Base-by-base conservation (phyloP, 1,140 invertebrate genomes). In the Drosophila athabasca region DNA sequence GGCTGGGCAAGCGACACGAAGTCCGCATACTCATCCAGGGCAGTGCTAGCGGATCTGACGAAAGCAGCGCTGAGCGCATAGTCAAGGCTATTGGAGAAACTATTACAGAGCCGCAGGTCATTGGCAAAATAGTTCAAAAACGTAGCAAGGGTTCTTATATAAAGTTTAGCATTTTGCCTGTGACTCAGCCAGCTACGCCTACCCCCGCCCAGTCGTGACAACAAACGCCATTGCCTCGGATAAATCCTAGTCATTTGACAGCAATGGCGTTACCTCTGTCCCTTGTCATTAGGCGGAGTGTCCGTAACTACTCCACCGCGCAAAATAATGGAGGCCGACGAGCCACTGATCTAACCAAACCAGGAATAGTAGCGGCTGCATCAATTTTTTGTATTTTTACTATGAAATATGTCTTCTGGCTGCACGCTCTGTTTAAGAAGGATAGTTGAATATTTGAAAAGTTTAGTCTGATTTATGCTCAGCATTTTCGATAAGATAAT, bases 1-100 rank as follows among this genome's bases (percentile, higher is more conserved):
- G 94, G 87, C 77, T 96, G 15, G 87, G 90, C 2, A 96, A 95
- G 73, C 92, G 91, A 0, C 93, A 94, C 90, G 93, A 94, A 85
- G 93, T 95, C 15, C 92, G 93, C 79, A 85, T 95, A 39, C 72
- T 94, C 3, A 93, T 96, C 45, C 92, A 92, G 65, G 92, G 93
- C 15, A 69, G n/a, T 52, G 17, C 50, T 6, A 75, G 62, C 9
- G 92, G 93, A 57, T 78, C 82, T 17, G 92, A 92, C 58, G 91
- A 93, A 60, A 91, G 91, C 66, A 93, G 92, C 83, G 81, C 90
- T 67, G 94, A 91, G 8, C 73, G 68, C n/a, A 89, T 91, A 45
- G 58, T 87, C 1, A 89, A 94, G 75, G 81, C 85, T 24, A 91
- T 95, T 39, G 93, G 92, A 73, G 73, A 91, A 39, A 69, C 77